Conservation (phyloP, 1,140 invertebrate species). For the Hormaphis cornu region DNA sequence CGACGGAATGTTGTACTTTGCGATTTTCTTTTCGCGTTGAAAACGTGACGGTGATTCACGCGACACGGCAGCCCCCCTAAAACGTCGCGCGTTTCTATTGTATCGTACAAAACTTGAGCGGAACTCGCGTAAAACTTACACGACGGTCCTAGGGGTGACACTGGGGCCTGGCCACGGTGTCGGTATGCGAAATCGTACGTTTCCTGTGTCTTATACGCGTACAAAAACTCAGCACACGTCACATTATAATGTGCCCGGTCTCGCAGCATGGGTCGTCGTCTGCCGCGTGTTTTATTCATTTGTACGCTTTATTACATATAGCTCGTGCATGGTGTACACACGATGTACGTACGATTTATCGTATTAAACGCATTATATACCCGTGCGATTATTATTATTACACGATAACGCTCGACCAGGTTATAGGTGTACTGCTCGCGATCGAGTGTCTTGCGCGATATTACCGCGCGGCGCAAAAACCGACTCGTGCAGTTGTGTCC, state of each 20-base stretch:
- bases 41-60: neutral
- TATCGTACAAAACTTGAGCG: neutral
- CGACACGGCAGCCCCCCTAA: neutral
- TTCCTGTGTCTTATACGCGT: neutral
- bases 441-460: neutral
- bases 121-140: no score
- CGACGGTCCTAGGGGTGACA: no score
- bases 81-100: neutral
- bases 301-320: neutral
- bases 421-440: neutral
- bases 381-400: no score
- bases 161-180: no score
- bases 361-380: no score
- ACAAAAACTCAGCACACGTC: neutral
- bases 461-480: no score
- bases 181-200: neutral
- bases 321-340: no score
- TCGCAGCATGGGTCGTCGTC: conserved; percentile 4
- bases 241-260: neutral
- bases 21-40: neutral
- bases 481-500: no score
- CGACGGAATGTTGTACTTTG: neutral
- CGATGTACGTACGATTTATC: no score
- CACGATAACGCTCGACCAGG: neutral
- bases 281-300: neutral